Evolutionary conservation across 2,113 vertebrate genomes (phyloP).

Genomic region (Sinosuthora webbiana): DNA sequence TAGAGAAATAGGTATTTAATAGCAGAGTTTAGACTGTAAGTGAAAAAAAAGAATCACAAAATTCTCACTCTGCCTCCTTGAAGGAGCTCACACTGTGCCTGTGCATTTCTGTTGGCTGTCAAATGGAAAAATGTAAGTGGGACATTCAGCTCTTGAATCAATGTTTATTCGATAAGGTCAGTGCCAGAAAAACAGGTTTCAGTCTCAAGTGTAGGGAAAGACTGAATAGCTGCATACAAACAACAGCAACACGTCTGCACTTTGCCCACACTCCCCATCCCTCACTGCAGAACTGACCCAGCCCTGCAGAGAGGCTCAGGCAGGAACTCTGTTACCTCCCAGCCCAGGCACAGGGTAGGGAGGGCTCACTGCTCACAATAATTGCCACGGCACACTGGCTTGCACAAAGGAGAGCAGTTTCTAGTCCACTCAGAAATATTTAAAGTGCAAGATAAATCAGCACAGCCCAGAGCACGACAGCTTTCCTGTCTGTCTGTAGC

Average conservation of each 20-base stretch:
- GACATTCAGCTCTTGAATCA: background rate
- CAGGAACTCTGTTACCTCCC: accelerated
- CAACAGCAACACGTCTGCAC: background rate
- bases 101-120: background rate
- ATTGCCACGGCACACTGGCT: background rate
- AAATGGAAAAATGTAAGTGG: background rate
- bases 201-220: background rate
- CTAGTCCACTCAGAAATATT: background rate
- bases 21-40: background rate
- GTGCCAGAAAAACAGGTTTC: background rate
- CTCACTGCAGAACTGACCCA: background rate
- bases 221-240: background rate
- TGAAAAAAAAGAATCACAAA: background rate
- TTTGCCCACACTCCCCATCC: background rate
- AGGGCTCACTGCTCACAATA: background rate
- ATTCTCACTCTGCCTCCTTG: background rate
- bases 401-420: background rate
- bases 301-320: background rate
- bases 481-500: background rate
- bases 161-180: background rate
- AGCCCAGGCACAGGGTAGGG: background rate
- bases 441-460: background rate
- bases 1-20: background rate
- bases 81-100: background rate
- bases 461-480: background rate